These are phyloP conservation scores for Anoncus sp. DNA, from an alignment of 2,888 invertebrate genomes.

Conservation along the genomic window DNA sequence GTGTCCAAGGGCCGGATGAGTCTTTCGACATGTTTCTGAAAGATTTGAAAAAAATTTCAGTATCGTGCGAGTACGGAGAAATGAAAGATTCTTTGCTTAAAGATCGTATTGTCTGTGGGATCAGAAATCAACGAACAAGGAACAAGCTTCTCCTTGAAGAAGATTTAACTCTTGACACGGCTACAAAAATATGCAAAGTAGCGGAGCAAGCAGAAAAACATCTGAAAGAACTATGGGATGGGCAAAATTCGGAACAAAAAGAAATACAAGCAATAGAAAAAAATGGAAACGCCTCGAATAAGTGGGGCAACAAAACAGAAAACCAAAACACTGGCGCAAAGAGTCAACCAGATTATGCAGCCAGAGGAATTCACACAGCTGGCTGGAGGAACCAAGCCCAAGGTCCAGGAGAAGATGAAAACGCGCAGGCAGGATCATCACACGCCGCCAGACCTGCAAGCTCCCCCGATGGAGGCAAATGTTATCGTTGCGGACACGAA, in stretches of 20 bases:
- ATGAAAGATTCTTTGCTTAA: conserved; percentile 55
- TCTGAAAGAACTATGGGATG: conserved; percentile 15
- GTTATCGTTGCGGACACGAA: conserved; percentile 45
- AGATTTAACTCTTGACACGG: conserved; percentile 46
- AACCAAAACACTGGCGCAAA: not conserved
- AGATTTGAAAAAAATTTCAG: conserved; percentile 47
- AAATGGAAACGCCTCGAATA: not conserved
- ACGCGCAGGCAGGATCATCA: not conserved
- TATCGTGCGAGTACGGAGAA: conserved; percentile 58
- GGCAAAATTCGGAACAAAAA: not conserved
- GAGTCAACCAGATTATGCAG: not conserved
- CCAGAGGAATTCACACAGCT: conserved; percentile 18
- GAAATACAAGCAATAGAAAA: not conserved
- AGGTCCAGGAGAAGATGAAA: not conserved
- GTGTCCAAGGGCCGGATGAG: conserved; percentile 42
- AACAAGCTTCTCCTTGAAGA: conserved; percentile 54
- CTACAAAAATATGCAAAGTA: conserved; percentile 47
- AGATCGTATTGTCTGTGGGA: conserved; percentile 60
- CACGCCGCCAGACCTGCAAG: not conserved
- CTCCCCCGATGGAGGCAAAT: conserved; percentile 33
- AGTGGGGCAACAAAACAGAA: not conserved
- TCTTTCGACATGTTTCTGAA: conserved; percentile 59
- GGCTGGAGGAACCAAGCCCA: not conserved
- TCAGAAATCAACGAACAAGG: conserved; percentile 54
- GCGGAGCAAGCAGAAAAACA: conserved; percentile 57